A percentile compares a stretch with the other conserved stretches of the same genome.
Conservation (phyloP, 2,888 invertebrate species). For the Lydus trimaculatus region DNA sequence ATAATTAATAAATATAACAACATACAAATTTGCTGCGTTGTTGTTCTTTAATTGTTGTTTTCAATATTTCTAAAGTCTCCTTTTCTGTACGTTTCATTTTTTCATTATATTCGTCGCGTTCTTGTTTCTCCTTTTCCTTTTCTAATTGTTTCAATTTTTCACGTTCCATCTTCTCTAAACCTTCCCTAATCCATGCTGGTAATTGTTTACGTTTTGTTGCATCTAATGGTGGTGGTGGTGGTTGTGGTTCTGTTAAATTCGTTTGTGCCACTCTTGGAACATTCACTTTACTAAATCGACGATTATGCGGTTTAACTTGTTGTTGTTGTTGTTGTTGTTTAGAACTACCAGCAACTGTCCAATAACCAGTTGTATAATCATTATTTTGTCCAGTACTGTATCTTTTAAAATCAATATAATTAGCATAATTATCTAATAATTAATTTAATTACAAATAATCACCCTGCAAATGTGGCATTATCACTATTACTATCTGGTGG, state of each 20-base stretch:
- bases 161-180: slow-evolving; percentile 96
- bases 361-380: slow-evolving; percentile 44
- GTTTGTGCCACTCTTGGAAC: slow-evolving; percentile 49
- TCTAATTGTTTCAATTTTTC: slow-evolving; percentile 90
- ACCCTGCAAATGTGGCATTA: slow-evolving; percentile 46
- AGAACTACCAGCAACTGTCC: slow-evolving; percentile 50
- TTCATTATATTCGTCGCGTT: slow-evolving; percentile 67
- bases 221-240: slow-evolving; percentile 65
- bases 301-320: slow-evolving; percentile 58
- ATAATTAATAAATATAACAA: slow-evolving; percentile 28
- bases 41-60: slow-evolving; percentile 57
- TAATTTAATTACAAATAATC: background rate
- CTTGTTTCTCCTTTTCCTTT: slow-evolving; percentile 72
- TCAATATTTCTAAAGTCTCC: slow-evolving; percentile 61
- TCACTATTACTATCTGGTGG: slow-evolving; percentile 47
- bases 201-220: slow-evolving; percentile 87
- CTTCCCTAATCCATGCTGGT: slow-evolving; percentile 98
- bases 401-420: slow-evolving; percentile 27
- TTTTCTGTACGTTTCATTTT: slow-evolving; percentile 65
- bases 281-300: slow-evolving; percentile 58
- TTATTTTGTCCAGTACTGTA: slow-evolving; percentile 35
- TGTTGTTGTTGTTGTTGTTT: slow-evolving; percentile 37
- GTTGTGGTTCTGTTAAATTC: slow-evolving; percentile 29
- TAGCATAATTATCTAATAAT: background rate
- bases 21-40: slow-evolving; percentile 70